Conservation (phyloP, 2,113 vertebrate genomes). For the Pundamilia nyererei region DNA sequence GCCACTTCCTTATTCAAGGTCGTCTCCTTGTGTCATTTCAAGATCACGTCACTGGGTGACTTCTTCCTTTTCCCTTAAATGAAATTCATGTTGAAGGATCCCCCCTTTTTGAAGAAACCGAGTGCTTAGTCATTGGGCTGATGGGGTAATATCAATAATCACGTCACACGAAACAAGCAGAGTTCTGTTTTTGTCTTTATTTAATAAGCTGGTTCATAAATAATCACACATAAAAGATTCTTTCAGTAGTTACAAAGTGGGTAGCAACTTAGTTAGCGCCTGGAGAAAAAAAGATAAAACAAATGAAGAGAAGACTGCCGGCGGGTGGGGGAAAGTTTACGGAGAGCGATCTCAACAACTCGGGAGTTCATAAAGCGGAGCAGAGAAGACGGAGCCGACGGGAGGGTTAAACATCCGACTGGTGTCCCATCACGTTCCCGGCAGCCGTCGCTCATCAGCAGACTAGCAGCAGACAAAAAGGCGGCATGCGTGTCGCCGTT, state of each 20-base stretch:
- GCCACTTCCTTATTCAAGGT: background rate
- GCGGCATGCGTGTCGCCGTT: conserved; percentile 16
- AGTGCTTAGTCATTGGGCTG: background rate
- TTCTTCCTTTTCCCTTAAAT: background rate
- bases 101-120: background rate
- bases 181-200: conserved; percentile 78
- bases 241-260: conserved; percentile 83
- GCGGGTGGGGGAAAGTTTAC: background rate
- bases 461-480: conserved; percentile 34
- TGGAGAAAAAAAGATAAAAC: conserved; percentile 36
- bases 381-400: background rate
- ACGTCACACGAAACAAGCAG: conserved; percentile 56
- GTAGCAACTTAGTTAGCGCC: conserved; percentile 58
- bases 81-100: background rate
- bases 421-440: background rate
- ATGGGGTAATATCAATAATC: background rate
- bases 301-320: background rate
- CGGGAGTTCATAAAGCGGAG: background rate
- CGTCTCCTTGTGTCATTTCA: fast-evolving
- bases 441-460: background rate
- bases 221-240: conserved; percentile 91
- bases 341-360: background rate
- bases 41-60: background rate
- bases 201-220: conserved; percentile 95
- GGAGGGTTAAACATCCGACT: background rate